A percentile compares a stretch with the other conserved stretches of the same genome.
These are phyloP conservation scores for Olivierus martensii DNA, from an alignment of 1,140 invertebrate species.

Conservation along the genomic window DNA sequence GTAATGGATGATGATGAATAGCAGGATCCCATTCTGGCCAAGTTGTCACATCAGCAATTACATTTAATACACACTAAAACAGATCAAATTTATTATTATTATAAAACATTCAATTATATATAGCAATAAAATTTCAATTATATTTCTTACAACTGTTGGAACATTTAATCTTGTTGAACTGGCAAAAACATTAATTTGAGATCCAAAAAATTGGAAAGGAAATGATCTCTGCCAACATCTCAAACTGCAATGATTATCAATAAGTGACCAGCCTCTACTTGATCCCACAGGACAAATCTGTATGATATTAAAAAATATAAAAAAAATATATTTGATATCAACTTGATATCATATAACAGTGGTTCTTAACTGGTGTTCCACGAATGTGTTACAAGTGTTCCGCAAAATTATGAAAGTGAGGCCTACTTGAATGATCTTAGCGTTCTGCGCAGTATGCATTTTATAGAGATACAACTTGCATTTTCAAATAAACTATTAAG, in stretches of 20 bases:
- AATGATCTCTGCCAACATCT: conserved; percentile 15
- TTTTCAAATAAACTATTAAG: no score
- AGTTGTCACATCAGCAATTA: conserved; percentile 17
- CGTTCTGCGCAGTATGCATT: no score
- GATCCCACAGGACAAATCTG: conserved; percentile 12
- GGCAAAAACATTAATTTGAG: conserved; percentile 10
- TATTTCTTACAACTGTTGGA: conserved; percentile 14
- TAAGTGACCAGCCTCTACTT: conserved; percentile 11
- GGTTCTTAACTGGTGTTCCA: no score
- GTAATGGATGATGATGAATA: conserved; percentile 7
- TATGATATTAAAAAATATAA: no score
- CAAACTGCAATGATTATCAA: conserved; percentile 1
- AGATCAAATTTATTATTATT: not conserved
- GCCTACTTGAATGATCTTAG: no score
- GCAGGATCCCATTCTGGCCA: conserved; percentile 16
- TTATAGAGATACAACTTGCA: no score
- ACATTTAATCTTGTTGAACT: conserved; percentile 7
- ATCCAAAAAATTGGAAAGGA: conserved; percentile 8
- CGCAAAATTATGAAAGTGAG: no score
- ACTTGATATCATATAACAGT: no score
- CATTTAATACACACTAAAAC: conserved; percentile 16
- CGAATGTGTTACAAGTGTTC: no score
- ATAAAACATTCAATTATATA: no score
- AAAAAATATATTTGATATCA: no score
- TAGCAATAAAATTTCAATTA: not conserved